A percentile compares a stretch with the other conserved stretches of the same genome.
These are phyloP conservation scores for Falco punctatus DNA, from an alignment of 2,113 vertebrate species.

Conservation along the genomic window DNA sequence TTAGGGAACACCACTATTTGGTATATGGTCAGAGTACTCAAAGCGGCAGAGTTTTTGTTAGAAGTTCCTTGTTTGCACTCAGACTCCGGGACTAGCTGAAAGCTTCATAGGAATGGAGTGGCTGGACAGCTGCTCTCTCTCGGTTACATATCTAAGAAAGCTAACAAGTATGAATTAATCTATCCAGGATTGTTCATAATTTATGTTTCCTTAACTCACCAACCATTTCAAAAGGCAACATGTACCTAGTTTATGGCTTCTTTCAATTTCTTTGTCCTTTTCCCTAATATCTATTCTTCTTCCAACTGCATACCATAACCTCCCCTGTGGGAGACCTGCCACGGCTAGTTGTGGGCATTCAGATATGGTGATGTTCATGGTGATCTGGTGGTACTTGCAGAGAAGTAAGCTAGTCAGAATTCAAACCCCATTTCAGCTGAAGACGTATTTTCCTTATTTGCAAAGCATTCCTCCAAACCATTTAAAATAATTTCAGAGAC, in stretches of 20 bases:
- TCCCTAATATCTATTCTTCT: background rate
- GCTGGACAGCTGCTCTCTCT: background rate
- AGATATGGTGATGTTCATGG: background rate
- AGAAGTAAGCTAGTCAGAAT: background rate
- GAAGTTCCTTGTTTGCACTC: background rate
- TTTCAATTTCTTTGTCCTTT: background rate
- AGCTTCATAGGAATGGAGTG: background rate
- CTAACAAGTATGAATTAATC: background rate
- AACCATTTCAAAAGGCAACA: background rate
- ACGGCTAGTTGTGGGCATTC: background rate
- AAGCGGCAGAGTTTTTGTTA: background rate
- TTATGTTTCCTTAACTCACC: background rate
- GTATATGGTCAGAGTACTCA: background rate
- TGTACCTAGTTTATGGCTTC: background rate
- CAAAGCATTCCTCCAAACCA: background rate
- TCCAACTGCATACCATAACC: background rate
- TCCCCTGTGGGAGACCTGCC: background rate
- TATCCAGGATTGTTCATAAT: background rate
- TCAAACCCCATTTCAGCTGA: background rate
- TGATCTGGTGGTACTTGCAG: background rate
- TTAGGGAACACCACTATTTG: background rate
- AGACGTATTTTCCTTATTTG: background rate
- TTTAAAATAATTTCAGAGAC: background rate
- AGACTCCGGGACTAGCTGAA: background rate
- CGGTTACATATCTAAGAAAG: background rate